Evolutionary conservation across 1,140 invertebrate species (phyloP).

Genomic region (Drosophila ercepeae): DNA sequence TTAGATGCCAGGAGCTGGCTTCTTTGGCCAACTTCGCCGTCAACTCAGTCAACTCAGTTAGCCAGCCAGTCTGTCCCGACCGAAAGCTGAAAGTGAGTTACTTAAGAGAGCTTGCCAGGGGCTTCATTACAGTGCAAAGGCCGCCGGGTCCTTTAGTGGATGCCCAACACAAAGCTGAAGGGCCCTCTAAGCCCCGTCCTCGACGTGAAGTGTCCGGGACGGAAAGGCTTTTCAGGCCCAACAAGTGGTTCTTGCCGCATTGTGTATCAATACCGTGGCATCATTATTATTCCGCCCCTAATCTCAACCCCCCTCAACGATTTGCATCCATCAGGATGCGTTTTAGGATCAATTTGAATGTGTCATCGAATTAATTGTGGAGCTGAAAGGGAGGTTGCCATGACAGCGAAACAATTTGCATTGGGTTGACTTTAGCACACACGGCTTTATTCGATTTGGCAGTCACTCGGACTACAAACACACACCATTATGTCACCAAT

Average conservation of each 20-base stretch:
- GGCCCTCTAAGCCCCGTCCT: conserved; percentile 52
- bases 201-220: conserved; percentile 38
- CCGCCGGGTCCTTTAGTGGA: conserved; percentile 36
- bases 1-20: conserved; percentile 49
- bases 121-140: conserved; percentile 50
- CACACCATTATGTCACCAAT: neutral
- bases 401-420: conserved; percentile 15
- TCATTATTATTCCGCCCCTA: neutral
- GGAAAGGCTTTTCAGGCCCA: conserved; percentile 42
- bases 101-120: conserved; percentile 66
- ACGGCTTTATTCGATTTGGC: conserved; percentile 6
- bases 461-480: neutral
- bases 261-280: conserved; percentile 41
- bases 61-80: conserved; percentile 7
- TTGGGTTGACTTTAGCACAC: neutral
- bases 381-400: conserved; percentile 21
- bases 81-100: conserved; percentile 59
- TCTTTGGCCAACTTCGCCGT: conserved; percentile 15
- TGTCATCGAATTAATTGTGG: conserved; percentile 47
- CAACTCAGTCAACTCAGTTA: conserved; percentile 26
- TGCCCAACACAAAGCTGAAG: conserved; percentile 52
- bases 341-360: conserved; percentile 16
- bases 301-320: neutral
- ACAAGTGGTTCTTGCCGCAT: conserved; percentile 48
- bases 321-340: conserved; percentile 26